Conservation (phyloP, 2,888 invertebrate species). For the Brenthis daphne region DNA sequence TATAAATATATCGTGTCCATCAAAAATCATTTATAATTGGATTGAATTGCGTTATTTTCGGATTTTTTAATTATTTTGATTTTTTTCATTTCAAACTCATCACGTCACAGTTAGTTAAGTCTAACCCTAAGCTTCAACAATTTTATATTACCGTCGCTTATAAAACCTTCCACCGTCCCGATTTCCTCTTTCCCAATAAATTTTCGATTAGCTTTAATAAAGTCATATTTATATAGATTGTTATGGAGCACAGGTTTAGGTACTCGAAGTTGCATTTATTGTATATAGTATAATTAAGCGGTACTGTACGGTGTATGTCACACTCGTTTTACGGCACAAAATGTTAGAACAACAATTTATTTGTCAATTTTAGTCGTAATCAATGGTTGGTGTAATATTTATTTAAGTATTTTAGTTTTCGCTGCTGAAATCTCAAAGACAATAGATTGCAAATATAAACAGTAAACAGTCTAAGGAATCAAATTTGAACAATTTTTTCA, state of each 20-base stretch:
- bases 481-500: background rate
- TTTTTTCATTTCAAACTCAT: conserved; percentile 2
- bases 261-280: conserved; percentile 79
- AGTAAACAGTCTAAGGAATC: no score
- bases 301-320: conserved; percentile 75
- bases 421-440: background rate
- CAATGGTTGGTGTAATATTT: conserved; percentile 48
- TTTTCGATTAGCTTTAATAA: conserved; percentile 76
- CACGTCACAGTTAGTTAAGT: conserved; percentile 12
- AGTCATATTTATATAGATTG: conserved; percentile 80
- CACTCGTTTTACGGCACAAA: conserved; percentile 82
- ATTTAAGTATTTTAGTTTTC: conserved; percentile 27
- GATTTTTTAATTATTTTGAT: background rate
- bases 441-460: background rate
- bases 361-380: conserved; percentile 79
- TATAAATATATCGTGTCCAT: conserved; percentile 23
- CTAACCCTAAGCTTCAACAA: conserved; percentile 23
- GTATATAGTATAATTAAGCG: conserved; percentile 78
- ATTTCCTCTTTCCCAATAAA: conserved; percentile 76
- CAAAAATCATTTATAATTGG: background rate
- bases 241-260: conserved; percentile 81
- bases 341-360: conserved; percentile 75
- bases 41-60: background rate
- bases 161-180: conserved; percentile 79
- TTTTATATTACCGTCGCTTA: conserved; percentile 55